Base-by-base conservation (phyloP, 2,113 vertebrate genomes). In the Barbus barbus region DNA sequence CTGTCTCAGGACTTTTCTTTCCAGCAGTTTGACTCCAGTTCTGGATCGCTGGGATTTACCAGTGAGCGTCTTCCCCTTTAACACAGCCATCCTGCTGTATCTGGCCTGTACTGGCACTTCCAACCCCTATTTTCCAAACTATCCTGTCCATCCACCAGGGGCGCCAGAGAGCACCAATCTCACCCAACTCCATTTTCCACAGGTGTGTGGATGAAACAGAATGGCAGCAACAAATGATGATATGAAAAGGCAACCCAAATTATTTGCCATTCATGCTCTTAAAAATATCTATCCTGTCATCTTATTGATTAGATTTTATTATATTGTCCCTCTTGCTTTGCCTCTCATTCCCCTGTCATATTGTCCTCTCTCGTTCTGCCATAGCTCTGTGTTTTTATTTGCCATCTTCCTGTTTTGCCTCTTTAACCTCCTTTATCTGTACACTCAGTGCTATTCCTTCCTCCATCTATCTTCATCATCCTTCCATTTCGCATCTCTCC, bases 31-130 rank as follows among this genome's bases (percentile, higher is more conserved):
- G 63, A 75, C 89, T 3, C 46, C 91, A 0, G 22, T 94, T 38
- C 53, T 95, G 72, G 90, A 86, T 73, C 81, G 13, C 67, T 94
- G 93, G 93, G 90, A 94, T 85, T 61, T 95, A 60, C 93, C 94
- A 2, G 93, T 90, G 7, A 46, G 89, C 1, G 93, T 94, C 73
- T 94, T 92, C 79, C 94, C 93, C 71, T 95, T 95, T 83, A 95
- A 95, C 91, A 91, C 77, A 5, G 46, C 90, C 44, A 91, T 94
- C 6, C 1, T 92, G 36, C 90, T 95, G 36, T 95, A 93, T 88
- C 90, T 94, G 56, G 89, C 92, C 11, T 94, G 92, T 56, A 94
- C 91, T 0, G 89, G 93, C 67, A 83, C 84, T 2, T 18, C 91
- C 72, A 91, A 93, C 88, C 90, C 89, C 1, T 93, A 93, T 74